These are phyloP conservation scores for Taurulus bubalis DNA, from an alignment of 2,113 vertebrate species.

Conservation along the genomic window DNA sequence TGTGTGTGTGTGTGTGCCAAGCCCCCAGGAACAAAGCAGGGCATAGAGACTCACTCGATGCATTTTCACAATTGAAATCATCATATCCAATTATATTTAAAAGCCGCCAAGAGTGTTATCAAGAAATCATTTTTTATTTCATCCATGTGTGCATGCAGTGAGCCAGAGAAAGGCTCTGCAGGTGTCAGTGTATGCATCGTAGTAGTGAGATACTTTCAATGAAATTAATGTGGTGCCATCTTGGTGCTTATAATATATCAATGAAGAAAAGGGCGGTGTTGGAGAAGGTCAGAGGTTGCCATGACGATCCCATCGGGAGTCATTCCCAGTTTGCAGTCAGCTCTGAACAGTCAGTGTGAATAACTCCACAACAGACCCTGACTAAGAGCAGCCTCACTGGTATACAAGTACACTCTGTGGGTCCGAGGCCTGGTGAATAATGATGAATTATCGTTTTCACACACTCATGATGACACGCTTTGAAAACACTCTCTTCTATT, in stretches of 20 bases:
- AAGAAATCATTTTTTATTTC: neutral
- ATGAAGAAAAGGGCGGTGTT: neutral
- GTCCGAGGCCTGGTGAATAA: slow-evolving; percentile 8
- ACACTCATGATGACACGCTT: slow-evolving; percentile 4
- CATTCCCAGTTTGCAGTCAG: slow-evolving; percentile 20
- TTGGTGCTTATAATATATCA: neutral
- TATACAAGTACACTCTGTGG: neutral
- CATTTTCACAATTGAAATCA: neutral
- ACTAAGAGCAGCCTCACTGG: slow-evolving; percentile 4
- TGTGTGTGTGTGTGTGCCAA: neutral
- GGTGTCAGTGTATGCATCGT: neutral
- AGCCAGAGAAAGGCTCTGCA: neutral
- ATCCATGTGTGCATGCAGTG: neutral
- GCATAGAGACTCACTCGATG: neutral
- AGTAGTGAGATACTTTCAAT: neutral
- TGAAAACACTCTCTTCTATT: slow-evolving; percentile 11
- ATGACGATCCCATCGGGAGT: slow-evolving; percentile 34
- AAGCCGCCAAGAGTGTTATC: neutral
- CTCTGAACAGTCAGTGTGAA: slow-evolving; percentile 7
- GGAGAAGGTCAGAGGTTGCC: slow-evolving; percentile 34
- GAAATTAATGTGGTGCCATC: neutral
- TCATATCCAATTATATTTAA: neutral
- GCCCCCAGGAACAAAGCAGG: neutral
- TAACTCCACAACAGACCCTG: slow-evolving; percentile 18
- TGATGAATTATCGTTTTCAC: slow-evolving; percentile 18